Evolutionary conservation across 1,140 invertebrate genomes (phyloP), one percentile per base, ranked within the genome.

Genomic region (Drosophila orena): DNA sequence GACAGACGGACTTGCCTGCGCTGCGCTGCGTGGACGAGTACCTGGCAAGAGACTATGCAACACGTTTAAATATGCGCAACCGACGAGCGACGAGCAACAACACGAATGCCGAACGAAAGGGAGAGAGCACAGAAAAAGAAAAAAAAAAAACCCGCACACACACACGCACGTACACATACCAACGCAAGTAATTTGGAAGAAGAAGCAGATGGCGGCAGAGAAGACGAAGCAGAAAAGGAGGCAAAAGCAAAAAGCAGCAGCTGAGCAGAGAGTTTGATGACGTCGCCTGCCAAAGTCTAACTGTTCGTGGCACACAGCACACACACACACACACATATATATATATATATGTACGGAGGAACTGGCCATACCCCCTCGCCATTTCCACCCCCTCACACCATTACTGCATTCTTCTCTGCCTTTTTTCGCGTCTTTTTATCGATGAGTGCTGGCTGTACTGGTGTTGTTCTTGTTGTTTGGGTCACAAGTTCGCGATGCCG

Each of bases 51-150:
- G 84, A 89, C 84, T 88, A 84, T 74, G 76, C 84, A 89, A 84
- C 84, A 88, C 84, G 84, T 80, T 88, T 88, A 88, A 89, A 84
- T 88, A 88, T 88, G 84, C 84, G 84, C 84, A 89, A 78, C 86
- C 84, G 84, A 79, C 72, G 62, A 49, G 71, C 83, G 83, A 81
- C 77, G 77, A 50, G 61, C 81, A 68, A 84, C 47, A 50, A 50
- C 47, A 50, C 84, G 79, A 88, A 62, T 53, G 72, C 17, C 78
- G 83, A 81, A 81, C 72, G 62, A 65, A 77, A 77, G 50, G 42
- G 54, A 42, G 30, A 40, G 55, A 78, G 40, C 71, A 59, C 38
- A 52, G 66, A 76, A 65, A 73, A 34, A 54, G 34, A 71, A 79
- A 79, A 60, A 73, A 66, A 65, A 55, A 66, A 15, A n/a, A n/a